Conservation (phyloP, 2,113 vertebrate genomes). For the Corythornis madagascariensis region DNA sequence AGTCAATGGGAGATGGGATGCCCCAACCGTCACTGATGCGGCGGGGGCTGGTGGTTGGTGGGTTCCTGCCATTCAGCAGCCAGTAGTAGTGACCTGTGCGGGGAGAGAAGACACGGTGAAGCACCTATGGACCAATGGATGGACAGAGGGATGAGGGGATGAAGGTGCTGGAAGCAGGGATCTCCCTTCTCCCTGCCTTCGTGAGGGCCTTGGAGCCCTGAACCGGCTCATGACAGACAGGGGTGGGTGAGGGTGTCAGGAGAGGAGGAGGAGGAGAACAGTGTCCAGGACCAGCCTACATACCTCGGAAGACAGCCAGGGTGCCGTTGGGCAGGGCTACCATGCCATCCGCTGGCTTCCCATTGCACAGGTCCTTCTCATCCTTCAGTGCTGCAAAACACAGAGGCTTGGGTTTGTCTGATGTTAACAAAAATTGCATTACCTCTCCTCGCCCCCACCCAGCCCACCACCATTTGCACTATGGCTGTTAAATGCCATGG, state of each 20-base stretch:
- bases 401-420: neutral
- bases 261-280: too few species aligned
- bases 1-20: conserved; percentile 92
- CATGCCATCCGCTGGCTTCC: conserved; percentile 82
- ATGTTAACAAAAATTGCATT: fast-evolving
- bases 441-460: too few species aligned
- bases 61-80: conserved; percentile 78
- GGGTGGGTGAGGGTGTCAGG: neutral
- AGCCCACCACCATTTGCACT: fast-evolving
- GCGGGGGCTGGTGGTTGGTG: conserved; percentile 75
- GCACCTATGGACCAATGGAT: fast-evolving
- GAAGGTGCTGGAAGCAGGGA: fast-evolving
- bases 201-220: neutral
- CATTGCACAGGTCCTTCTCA: conserved; percentile 88
- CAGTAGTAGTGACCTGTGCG: conserved; percentile 91
- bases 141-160: fast-evolving
- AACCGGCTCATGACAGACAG: neutral
- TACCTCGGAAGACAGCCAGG: conserved; percentile 88
- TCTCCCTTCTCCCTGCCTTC: neutral
- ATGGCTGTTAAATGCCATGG: fast-evolving
- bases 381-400: conserved; percentile 69
- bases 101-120: neutral
- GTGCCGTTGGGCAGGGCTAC: conserved; percentile 91
- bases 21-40: conserved; percentile 89
- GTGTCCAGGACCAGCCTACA: neutral